Percentiles rank a stretch among this genome's conserved stretches.
Conservation (phyloP, 2,797 vertebrate genomes). For the Chiropotes sagulatus region DNA sequence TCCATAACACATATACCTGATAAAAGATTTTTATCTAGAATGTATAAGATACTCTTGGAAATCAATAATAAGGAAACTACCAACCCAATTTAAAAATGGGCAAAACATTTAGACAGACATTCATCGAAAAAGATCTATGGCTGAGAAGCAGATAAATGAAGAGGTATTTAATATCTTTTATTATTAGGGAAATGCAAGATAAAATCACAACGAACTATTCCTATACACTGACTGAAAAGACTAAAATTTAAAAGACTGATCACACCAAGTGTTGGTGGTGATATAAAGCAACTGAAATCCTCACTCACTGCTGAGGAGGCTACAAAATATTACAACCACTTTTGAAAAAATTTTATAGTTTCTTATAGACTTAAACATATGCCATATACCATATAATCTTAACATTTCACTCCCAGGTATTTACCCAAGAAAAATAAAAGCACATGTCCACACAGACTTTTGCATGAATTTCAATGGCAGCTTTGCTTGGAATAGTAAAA, state of each 20-base stretch:
- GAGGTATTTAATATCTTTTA: not conserved
- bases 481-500: not conserved
- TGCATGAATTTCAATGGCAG: not conserved
- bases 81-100: not conserved
- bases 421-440: not conserved
- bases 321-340: not conserved
- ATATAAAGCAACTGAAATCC: not conserved
- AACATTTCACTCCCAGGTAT: not conserved
- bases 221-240: not conserved
- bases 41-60: not conserved
- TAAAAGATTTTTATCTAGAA: not conserved
- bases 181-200: not conserved
- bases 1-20: not conserved
- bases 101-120: not conserved
- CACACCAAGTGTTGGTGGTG: not conserved
- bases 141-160: not conserved
- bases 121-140: not conserved
- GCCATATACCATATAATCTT: not conserved
- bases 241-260: not conserved
- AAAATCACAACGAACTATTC: not conserved
- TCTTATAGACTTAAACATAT: not conserved
- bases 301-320: not conserved
- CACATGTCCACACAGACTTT: not conserved
- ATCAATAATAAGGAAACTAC: not conserved
- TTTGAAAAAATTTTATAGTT: not conserved